Evolutionary conservation across 1,140 invertebrate genomes (phyloP).

Genomic region (Planococcus citri): DNA sequence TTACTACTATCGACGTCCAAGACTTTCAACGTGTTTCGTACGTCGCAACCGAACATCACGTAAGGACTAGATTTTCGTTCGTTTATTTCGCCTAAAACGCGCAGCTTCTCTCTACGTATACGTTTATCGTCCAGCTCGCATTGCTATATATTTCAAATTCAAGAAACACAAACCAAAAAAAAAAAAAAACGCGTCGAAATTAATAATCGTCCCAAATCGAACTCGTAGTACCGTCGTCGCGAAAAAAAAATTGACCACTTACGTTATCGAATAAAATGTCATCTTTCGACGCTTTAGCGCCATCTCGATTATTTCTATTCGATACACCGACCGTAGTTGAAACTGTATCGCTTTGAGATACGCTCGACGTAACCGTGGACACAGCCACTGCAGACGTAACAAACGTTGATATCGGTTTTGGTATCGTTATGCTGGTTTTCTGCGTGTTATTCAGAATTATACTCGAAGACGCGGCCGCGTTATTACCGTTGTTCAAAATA

Average conservation of each 20-base stretch:
- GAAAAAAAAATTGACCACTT: not conserved
- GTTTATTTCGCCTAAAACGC: not conserved
- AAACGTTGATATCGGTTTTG: not conserved
- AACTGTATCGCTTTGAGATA: not conserved
- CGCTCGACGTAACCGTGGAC: not conserved
- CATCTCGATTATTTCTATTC: not conserved
- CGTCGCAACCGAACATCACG: conserved; percentile 17
- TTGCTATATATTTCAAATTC: not conserved
- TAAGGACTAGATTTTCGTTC: conserved; percentile 12
- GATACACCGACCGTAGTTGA: not conserved
- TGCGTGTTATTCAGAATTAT: not conserved
- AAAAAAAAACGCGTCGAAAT: too few species aligned
- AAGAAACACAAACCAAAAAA: too few species aligned
- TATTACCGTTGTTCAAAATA: not conserved
- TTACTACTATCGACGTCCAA: not conserved
- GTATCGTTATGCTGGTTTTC: conserved; percentile 5
- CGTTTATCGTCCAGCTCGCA: not conserved
- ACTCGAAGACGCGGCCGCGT: not conserved
- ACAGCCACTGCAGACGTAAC: not conserved
- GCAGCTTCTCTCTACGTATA: not conserved
- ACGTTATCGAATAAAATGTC: not conserved
- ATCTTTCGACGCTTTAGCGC: not conserved
- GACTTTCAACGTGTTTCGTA: not conserved
- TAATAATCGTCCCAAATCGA: too few species aligned
- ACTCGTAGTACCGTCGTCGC: too few species aligned